Base-by-base conservation (phyloP, 2,797 vertebrate genomes). In the Lepus oiostolus region DNA sequence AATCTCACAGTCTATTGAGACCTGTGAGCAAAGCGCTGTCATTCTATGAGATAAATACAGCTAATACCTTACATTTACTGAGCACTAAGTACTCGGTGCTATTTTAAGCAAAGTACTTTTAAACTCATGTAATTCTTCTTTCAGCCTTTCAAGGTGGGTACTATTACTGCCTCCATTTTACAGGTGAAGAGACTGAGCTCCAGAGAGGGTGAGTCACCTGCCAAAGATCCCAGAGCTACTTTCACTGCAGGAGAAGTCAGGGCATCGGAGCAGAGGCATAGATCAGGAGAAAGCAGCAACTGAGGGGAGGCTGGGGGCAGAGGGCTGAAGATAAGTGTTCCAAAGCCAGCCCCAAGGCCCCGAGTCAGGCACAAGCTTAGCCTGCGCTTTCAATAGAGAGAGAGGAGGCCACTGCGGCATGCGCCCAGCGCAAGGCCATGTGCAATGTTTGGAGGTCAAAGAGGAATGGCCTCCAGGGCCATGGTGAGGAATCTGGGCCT, bases 31-130 rank as follows among this genome's bases (percentile, higher is more conserved):
- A 71, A 52, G 50, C 19, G 24, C 4, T 68, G 0, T 70, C 70
- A 90, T 67, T n/a, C 79, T 38, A 24, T 42, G 76, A 71, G 50
- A 52, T 54, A 74, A 85, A 62, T 22, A 70, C 9, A 65, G 30
- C 5, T 86, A 47, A 54, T 22, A 21, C 5, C 24, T 42, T 63
- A 38, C 10, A 77, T 47, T 47, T 71, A 68, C 16, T 85, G 19
- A 80, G 71, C 32, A 85, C 65, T 47, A 87, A 62, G 35, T 47
- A 58, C n/a, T 81, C 52, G 52, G 60, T 12, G 16, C 47, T 35
- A 87, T 82, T 91, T 79, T 81, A 90, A 93, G 85, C 81, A 75
- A 68, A n/a, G 60, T 21, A 38, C 42, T 79, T 38, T 60, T 74
- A 54, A 85, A 65, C 47, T 60, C 68, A 0, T 28, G 14, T 42